These are phyloP conservation scores for Whitmania pigra DNA, from an alignment of 1,140 invertebrate species.

Conservation along the genomic window DNA sequence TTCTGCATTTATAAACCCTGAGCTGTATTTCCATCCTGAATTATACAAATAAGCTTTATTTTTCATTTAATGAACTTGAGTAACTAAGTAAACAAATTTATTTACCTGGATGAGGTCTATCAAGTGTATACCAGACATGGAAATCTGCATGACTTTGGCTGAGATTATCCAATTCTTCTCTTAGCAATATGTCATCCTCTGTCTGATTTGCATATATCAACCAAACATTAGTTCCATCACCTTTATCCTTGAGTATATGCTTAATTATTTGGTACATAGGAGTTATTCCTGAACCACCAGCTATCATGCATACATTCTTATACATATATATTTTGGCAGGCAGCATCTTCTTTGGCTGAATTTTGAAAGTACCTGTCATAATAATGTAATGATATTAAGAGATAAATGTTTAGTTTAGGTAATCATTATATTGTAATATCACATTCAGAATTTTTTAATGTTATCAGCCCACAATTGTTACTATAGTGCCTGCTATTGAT, in stretches of 20 bases:
- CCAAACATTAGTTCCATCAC: constrained; percentile 67
- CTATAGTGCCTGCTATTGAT: too few relatives aligned
- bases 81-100: background rate
- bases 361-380: constrained; percentile 61
- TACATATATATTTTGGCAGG: constrained; percentile 32
- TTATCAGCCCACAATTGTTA: too few relatives aligned
- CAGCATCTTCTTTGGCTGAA: constrained; percentile 70
- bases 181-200: constrained; percentile 84
- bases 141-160: constrained; percentile 59
- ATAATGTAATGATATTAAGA: constrained; percentile 40
- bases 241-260: constrained; percentile 63
- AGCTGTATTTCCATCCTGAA: constrained; percentile 80
- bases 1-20: constrained; percentile 76
- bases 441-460: too few relatives aligned
- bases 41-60: constrained; percentile 8
- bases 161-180: constrained; percentile 74
- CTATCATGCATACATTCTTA: constrained; percentile 47
- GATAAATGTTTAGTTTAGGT: constrained; percentile 43
- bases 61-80: background rate
- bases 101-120: constrained; percentile 28
- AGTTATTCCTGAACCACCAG: constrained; percentile 69
- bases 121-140: constrained; percentile 56
- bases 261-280: constrained; percentile 88
- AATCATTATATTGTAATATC: too few relatives aligned
- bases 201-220: constrained; percentile 86